phyloP scores from a whole-genome alignment of 1,140 invertebrate species.

The Eubasilissa regina region DNA sequence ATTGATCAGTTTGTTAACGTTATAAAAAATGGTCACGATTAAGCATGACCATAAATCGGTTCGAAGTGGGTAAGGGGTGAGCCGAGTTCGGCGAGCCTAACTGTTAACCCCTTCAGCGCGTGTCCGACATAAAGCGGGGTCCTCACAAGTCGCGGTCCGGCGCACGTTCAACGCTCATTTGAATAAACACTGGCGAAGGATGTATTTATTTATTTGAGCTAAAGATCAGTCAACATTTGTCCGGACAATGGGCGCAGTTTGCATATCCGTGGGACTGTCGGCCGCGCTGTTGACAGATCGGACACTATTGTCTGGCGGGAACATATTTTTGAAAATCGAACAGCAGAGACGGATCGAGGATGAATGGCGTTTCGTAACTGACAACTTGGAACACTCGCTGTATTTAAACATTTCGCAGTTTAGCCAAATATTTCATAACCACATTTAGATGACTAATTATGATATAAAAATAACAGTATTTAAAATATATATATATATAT shows the following conservation, averaged over 20 bases:
- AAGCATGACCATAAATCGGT: too few species aligned
- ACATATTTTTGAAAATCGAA: slow-evolving; percentile 29
- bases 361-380: neutral
- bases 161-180: slow-evolving; percentile 39
- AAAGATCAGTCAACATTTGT: slow-evolving; percentile 57
- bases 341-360: slow-evolving; percentile 18
- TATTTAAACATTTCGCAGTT: too few species aligned
- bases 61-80: neutral
- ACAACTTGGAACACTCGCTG: neutral
- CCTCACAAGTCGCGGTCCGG: too few species aligned
- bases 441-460: too few species aligned
- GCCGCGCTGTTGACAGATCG: slow-evolving; percentile 35
- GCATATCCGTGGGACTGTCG: slow-evolving; percentile 48
- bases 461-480: too few species aligned
- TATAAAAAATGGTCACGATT: neutral
- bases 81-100: neutral
- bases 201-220: slow-evolving; percentile 52
- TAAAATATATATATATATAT: too few species aligned
- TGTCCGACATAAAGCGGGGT: neutral
- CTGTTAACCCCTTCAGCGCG: slow-evolving; percentile 4
- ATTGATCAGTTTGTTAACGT: too few species aligned
- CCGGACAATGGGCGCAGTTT: slow-evolving; percentile 49
- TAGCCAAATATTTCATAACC: too few species aligned
- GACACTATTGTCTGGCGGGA: slow-evolving; percentile 34
- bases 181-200: slow-evolving; percentile 45